Percentiles rank a stretch among this genome's conserved stretches.
Conservation (phyloP, 2,888 invertebrate genomes). For the Cosmia trapezina region DNA sequence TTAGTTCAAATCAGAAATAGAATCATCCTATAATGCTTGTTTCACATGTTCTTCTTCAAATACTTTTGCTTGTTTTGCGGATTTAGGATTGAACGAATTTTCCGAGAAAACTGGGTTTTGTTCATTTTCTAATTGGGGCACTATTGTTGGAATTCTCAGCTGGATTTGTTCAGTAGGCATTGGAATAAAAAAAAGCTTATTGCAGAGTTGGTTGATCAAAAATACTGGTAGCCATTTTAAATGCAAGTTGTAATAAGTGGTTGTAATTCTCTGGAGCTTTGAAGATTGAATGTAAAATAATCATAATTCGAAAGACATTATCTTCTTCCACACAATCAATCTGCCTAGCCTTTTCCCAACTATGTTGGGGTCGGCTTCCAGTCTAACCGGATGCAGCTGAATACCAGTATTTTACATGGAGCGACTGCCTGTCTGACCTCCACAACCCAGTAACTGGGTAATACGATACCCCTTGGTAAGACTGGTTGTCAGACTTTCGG, state of each 20-base stretch:
- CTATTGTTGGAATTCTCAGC: constrained; percentile 29
- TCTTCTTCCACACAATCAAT: constrained; percentile 10
- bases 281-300: not conserved
- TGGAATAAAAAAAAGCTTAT: constrained; percentile 11
- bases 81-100: constrained; percentile 14
- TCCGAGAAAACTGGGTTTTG: constrained; percentile 17
- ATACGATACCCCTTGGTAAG: no score
- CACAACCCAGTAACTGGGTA: no score
- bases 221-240: constrained; percentile 9
- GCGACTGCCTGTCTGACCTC: no score
- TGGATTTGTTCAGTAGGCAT: constrained; percentile 13
- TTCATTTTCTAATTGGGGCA: constrained; percentile 34
- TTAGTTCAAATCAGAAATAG: constrained; percentile 36
- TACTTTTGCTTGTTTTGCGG: constrained; percentile 23
- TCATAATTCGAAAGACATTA: constrained; percentile 15
- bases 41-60: constrained; percentile 24
- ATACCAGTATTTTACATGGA: no score
- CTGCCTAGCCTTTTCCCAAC: no score
- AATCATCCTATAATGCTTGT: constrained; percentile 36
- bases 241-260: not conserved
- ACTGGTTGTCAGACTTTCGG: no score
- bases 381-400: no score
- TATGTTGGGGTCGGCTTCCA: no score
- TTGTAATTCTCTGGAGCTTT: not conserved
- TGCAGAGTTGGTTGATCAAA: not conserved